Conservation (phyloP, 2,113 vertebrate species). For the Motacilla tschutschensis region DNA sequence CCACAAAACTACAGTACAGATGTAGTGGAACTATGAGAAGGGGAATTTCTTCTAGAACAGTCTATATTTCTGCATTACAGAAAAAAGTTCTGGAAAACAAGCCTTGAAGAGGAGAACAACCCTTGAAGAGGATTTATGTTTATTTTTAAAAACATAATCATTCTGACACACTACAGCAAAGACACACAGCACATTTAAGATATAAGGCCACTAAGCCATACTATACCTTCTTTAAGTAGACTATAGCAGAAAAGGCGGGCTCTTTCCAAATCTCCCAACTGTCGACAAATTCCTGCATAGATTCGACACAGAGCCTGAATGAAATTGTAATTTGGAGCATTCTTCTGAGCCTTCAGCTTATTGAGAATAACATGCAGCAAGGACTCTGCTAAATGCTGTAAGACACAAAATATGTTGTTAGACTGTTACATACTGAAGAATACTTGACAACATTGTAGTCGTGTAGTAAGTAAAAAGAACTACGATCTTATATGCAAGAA, state of each 20-base stretch:
- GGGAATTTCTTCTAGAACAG: neutral
- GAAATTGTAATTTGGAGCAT: slow-evolving; percentile 43
- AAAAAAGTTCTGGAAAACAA: neutral
- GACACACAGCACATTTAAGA: neutral
- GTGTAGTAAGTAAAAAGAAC: neutral
- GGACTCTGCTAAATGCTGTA: slow-evolving; percentile 74
- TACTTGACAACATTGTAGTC: neutral
- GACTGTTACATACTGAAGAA: neutral
- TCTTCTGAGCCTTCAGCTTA: slow-evolving; percentile 81
- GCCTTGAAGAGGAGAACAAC: neutral
- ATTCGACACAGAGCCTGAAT: slow-evolving; percentile 88
- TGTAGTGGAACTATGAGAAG: neutral
- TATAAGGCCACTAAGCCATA: neutral
- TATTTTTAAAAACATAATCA: neutral
- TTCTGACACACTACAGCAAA: neutral
- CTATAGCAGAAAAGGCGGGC: slow-evolving; percentile 87
- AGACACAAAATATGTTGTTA: neutral
- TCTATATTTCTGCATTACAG: neutral
- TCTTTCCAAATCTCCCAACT: slow-evolving; percentile 81
- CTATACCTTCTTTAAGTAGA: slow-evolving; percentile 87
- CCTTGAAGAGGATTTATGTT: neutral
- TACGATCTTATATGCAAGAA: neutral
- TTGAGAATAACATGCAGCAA: slow-evolving; percentile 77
- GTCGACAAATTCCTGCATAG: slow-evolving; percentile 87
- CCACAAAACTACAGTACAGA: neutral